Percentiles rank a stretch among this genome's conserved stretches.
These are phyloP conservation scores for Cyphomyrus discorhynchus DNA, from an alignment of 2,113 vertebrate species.

Conservation along the genomic window DNA sequence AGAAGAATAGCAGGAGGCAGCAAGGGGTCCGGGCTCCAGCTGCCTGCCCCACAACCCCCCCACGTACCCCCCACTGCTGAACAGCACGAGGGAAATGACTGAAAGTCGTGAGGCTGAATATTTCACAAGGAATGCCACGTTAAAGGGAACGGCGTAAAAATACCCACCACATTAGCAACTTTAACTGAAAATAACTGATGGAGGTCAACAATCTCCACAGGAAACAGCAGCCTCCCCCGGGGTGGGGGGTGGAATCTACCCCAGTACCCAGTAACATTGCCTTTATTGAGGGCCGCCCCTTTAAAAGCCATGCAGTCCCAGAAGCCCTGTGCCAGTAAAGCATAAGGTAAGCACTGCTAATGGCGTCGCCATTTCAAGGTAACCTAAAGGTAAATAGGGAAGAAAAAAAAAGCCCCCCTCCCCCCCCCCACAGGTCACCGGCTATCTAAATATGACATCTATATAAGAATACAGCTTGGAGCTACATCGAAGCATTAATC, in stretches of 20 bases:
- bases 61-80: not conserved
- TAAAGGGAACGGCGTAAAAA: not conserved
- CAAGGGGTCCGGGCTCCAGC: not conserved
- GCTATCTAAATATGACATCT: not conserved
- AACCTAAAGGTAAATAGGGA: not conserved
- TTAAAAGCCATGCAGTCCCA: not conserved
- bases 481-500: not conserved
- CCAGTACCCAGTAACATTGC: not conserved
- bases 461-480: not conserved
- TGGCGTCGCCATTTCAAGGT: not conserved
- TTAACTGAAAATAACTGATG: not conserved
- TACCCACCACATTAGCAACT: not conserved
- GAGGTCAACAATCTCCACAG: not conserved
- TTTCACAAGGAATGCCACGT: not conserved
- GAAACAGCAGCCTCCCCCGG: not conserved
- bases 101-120: not conserved
- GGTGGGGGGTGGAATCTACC: not conserved
- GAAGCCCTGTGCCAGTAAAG: not conserved
- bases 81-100: not conserved
- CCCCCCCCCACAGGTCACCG: not conserved
- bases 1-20: conserved; percentile 1
- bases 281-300: not conserved
- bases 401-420: not conserved
- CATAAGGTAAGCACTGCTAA: not conserved
- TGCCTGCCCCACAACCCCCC: not conserved